phyloP scores from a whole-genome alignment of 1,140 invertebrate genomes.

The Pteromalus puparum region DNA sequence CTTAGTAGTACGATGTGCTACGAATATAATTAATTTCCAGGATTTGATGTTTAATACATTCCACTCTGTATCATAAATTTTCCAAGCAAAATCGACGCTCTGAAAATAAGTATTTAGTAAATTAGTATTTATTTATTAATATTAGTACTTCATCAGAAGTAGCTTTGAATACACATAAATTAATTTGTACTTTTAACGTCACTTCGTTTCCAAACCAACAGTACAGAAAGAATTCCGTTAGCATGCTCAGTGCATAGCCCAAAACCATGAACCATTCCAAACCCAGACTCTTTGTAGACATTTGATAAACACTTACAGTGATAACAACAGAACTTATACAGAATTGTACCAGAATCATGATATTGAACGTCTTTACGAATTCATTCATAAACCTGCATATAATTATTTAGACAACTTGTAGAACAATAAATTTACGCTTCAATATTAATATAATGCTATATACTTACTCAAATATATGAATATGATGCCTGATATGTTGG shows the following conservation, averaged over 20 bases:
- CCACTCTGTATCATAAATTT: not conserved
- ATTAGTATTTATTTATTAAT: too few relatives aligned
- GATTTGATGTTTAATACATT: not conserved
- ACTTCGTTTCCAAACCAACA: slow-evolving; percentile 23
- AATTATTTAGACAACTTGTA: not conserved
- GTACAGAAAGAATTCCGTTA: slow-evolving; percentile 6
- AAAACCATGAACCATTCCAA: not conserved
- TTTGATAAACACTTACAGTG: slow-evolving; percentile 7
- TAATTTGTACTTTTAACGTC: slow-evolving; percentile 3
- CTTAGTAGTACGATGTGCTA: not conserved
- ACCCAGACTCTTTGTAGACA: not conserved
- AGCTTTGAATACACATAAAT: too few relatives aligned
- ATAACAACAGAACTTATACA: not conserved
- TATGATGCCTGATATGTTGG: slow-evolving; percentile 20
- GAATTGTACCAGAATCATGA: not conserved
- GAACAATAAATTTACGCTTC: not conserved
- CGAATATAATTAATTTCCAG: not conserved
- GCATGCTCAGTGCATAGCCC: not conserved
- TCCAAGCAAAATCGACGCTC: not conserved
- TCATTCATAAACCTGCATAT: not conserved
- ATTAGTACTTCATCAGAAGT: too few relatives aligned
- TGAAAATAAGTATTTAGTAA: not conserved
- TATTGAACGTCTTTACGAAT: not conserved
- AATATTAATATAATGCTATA: not conserved
- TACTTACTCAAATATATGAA: not conserved